Base-by-base conservation (phyloP, 2,113 vertebrate species). In the Puntigrus tetrazona region DNA sequence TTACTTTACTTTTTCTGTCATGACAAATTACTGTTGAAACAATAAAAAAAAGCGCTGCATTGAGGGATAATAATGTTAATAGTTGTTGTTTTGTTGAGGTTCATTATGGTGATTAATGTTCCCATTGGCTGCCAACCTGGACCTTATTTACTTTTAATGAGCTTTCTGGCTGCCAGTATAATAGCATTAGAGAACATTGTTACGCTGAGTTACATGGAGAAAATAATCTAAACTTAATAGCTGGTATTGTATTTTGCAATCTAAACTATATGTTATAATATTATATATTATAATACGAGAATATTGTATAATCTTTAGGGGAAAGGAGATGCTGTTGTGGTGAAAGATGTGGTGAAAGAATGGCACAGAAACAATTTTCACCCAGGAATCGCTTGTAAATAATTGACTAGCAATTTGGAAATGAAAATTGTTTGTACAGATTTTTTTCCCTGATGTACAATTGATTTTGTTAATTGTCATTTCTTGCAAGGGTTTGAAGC, bases 61-160 rank as follows among this genome's bases (percentile, higher is more conserved):
- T 67, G 63, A 18, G 63, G 29, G 14, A 67, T 67, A 18, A 31
- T 67, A 34, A 67, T 34, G 63, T 67, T 67, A 67, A 34, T 67
- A 67, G 7, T 3, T 31, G 29, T 67, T 67, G 29, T 67, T 67
- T 67, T 67, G 29, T 18, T 67, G 63, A 18, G 63, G 27, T 34
- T 67, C 63, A 67, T 65, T 65, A 65, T 65, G 29, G 29, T 18
- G 63, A 34, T 34, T 67, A 67, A 67, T 34, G 63, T 34, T 67
- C 29, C 7, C 3, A 18, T 8, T 31, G 27, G 29, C 29, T 31
- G 63, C 14, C 63, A 67, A 67, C 29, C 29, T 67, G 63, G 29
- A 3, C 63, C 63, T 67, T 18, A 63, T 63, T 63, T 63, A 27
- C 25, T 63, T 63, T 63, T 63, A 63, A 63, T 63, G 59, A 67